phyloP scores from a whole-genome alignment of 2,888 invertebrate genomes.

The Anagyrus pseudococci region DNA sequence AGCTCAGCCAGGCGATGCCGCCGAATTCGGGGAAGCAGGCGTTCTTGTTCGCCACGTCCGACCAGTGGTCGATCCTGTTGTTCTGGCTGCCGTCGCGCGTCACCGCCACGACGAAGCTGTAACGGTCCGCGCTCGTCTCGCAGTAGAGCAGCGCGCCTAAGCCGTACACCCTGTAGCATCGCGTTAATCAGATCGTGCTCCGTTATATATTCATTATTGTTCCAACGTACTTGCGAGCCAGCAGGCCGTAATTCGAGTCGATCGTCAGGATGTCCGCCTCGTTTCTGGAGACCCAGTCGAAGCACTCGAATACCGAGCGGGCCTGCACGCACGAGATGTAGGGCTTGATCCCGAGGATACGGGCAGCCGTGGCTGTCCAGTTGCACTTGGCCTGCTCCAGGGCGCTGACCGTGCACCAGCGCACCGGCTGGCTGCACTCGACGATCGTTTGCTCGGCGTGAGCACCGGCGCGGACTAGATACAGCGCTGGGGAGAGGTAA shows the following conservation, averaged over 20 bases:
- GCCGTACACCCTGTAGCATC: slow-evolving; percentile 66
- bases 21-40: slow-evolving; percentile 75
- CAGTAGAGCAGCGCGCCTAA: slow-evolving; percentile 68
- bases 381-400: slow-evolving; percentile 68
- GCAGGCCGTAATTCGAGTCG: slow-evolving; percentile 70
- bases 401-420: slow-evolving; percentile 69
- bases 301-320: slow-evolving; percentile 64
- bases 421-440: slow-evolving; percentile 52
- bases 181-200: not conserved
- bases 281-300: slow-evolving; percentile 64
- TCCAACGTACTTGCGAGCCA: slow-evolving; percentile 68
- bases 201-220: not conserved
- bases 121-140: slow-evolving; percentile 65
- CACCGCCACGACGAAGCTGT: slow-evolving; percentile 66
- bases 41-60: slow-evolving; percentile 65
- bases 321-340: slow-evolving; percentile 64
- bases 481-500: slow-evolving; percentile 17
- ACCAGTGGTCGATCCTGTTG: slow-evolving; percentile 62
- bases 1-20: slow-evolving; percentile 72
- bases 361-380: slow-evolving; percentile 67
- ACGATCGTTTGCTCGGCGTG: slow-evolving; percentile 30
- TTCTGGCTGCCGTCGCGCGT: slow-evolving; percentile 54
- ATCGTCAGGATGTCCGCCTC: slow-evolving; percentile 68
- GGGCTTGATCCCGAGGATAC: slow-evolving; percentile 69
- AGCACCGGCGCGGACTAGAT: slow-evolving; percentile 38